Conservation (phyloP, 2,888 invertebrate species). For the Diplolepis rosae region DNA sequence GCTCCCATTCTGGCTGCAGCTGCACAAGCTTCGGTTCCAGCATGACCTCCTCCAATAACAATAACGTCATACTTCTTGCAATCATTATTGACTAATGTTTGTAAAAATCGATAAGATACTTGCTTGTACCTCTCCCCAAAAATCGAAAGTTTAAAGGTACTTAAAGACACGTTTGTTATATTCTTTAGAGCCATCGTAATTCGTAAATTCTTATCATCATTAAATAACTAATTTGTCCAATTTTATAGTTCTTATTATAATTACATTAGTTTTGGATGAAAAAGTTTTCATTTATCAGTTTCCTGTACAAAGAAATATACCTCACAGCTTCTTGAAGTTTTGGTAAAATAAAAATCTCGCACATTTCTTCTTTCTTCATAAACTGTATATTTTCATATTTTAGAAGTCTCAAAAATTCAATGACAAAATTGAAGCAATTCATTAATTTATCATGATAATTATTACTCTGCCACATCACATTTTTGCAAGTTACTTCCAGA, state of each 20-base stretch:
- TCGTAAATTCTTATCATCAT: not conserved
- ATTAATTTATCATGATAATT: slow-evolving; percentile 85
- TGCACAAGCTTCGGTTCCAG: slow-evolving; percentile 90
- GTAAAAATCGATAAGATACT: slow-evolving; percentile 2
- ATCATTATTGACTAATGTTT: slow-evolving; percentile 35
- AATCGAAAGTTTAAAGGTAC: slow-evolving; percentile 35
- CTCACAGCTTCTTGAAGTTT: slow-evolving; percentile 88
- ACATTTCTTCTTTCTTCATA: slow-evolving; percentile 76
- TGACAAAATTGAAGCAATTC: slow-evolving; percentile 92
- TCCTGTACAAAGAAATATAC: slow-evolving; percentile 88
- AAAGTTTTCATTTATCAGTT: slow-evolving; percentile 77
- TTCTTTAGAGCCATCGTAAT: slow-evolving; percentile 14
- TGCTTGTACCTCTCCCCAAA: slow-evolving; percentile 40
- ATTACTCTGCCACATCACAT: slow-evolving; percentile 80
- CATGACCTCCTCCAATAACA: slow-evolving; percentile 93
- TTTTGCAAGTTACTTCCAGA: slow-evolving; percentile 73
- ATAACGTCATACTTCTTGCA: slow-evolving; percentile 80
- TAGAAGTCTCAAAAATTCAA: slow-evolving; percentile 84
- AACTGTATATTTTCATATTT: slow-evolving; percentile 74
- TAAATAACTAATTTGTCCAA: not conserved
- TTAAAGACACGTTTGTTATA: slow-evolving; percentile 13
- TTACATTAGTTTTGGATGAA: slow-evolving; percentile 68
- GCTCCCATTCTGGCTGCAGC: slow-evolving; percentile 90
- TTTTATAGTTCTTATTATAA: not conserved
- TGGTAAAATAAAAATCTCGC: slow-evolving; percentile 87